Base-by-base conservation (phyloP, 2,888 invertebrate species). In the Ceraclea dissimilis region DNA sequence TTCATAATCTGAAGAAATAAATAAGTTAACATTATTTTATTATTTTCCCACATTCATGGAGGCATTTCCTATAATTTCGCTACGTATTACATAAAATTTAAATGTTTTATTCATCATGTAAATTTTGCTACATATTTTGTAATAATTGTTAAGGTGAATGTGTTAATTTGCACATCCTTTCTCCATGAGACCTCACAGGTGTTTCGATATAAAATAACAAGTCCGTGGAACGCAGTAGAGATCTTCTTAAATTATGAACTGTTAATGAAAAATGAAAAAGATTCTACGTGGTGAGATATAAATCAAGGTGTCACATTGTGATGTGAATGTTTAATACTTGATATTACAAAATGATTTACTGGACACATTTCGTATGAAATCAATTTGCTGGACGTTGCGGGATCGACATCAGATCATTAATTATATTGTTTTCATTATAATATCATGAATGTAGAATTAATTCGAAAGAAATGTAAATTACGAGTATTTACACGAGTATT, bases 221-320 rank as follows among this genome's bases (percentile, higher is more conserved):
- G 13, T 4, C 13, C 13, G 13, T 39, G 13, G 10, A 13, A 39
- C 16, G 8, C 39, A n/a, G 39, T 16, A 39, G 39, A 26, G 5
- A 39, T 39, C 13, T n/a, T n/a, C n/a, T 13, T 8, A 39, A 39
- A 39, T 39, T n/a, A 39, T 39, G 16, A 39, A 8, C 39, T 39
- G 39, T 39, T 39, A 39, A 39, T 39, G 8, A 39, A 39, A 39
- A 39, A 39, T n/a, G 16, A 39, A 39, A 39, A 13, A 39, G 39
- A 16, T 8, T 39, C 39, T 4, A 39, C 16, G 13, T 39, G 39
- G 2, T 13, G n/a, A 13, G 13, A 13, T 16, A 39, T 39, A 39
- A 39, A 39, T 39, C 39, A 39, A 39, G 39, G 39, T 39, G 39
- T 39, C 39, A 39, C 16, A 39, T 39, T n/a, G 39, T 39, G 39